Base-by-base conservation (phyloP, 2,113 vertebrate genomes). In the Ciconia boyciana region DNA sequence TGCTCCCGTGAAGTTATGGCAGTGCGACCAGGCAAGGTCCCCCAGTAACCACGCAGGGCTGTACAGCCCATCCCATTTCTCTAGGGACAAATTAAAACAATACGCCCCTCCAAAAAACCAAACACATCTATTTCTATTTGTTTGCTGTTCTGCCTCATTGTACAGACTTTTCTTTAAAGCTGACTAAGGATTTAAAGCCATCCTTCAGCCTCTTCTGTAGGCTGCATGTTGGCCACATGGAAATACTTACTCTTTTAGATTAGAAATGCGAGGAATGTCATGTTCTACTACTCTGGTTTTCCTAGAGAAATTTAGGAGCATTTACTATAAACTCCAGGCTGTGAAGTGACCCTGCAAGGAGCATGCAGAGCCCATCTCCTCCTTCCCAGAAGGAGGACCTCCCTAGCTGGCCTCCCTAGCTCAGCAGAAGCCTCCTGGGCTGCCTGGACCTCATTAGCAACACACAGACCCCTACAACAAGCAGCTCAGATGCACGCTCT, bases 401-500 rank as follows among this genome's bases (percentile, higher is more conserved):
- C 39, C 39, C 39, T 9, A 39, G 39, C 39, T 9, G 39, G 39
- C 39, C 39, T 39, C 39, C 39, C 39, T 0, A 1, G n/a, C 10
- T 6, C 72, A 41, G 13, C 29, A 79, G 43, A 39, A 68, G 17
- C 39, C 64, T 14, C 9, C 0, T 0, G 18, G 31, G 52, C 34
- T 58, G 44, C 52, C 64, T 8, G 62, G 8, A 39, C 15, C 26
- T 39, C 28, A 0, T 2, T 3, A 44, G 26, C 62, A 32, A 7
- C 13, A 9, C 0, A 1, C 13, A 43, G 9, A 64, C 4, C 34
- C 18, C 11, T 9, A 31, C 49, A 29, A 5, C 12, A 13, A 16
- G 41, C 26, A 43, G 28, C 71, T n/a, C 2, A 0, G 46, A 15
- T 11, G 11, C 36, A 28, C 0, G 0, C 36, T 58, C 10, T 0